Percentiles rank a stretch among this genome's conserved stretches.
These are phyloP conservation scores for Augiades crinisus DNA, from an alignment of 2,888 invertebrate species.

Conservation along the genomic window DNA sequence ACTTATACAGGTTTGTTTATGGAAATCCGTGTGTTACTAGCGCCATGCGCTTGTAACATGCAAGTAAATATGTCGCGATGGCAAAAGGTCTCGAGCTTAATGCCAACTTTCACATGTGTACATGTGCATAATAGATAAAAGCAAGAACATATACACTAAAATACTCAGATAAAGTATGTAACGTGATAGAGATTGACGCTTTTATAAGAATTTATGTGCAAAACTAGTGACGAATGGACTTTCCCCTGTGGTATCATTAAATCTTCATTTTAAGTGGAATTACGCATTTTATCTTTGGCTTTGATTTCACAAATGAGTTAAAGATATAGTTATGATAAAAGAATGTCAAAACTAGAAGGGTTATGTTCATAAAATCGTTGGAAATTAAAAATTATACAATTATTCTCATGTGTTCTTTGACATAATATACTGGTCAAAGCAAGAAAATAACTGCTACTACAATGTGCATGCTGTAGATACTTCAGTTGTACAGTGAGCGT, in stretches of 20 bases:
- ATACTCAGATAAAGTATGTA: constrained; percentile 8
- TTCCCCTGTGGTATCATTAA: constrained; percentile 7
- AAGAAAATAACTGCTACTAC: constrained; percentile 1
- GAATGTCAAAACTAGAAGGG: too few relatives aligned
- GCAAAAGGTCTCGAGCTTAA: constrained; percentile 17
- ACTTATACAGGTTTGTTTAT: constrained; percentile 4
- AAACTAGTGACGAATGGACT: constrained; percentile 13
- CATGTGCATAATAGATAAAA: constrained; percentile 2
- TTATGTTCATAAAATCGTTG: too few relatives aligned
- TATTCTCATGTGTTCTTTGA: constrained; percentile 7
- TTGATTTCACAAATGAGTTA: constrained; percentile 4
- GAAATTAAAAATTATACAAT: too few relatives aligned
- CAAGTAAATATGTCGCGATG: constrained; percentile 12
- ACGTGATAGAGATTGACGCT: constrained; percentile 10
- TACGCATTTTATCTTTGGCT: neutral
- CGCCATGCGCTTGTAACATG: constrained; percentile 18
- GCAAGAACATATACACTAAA: constrained; percentile 5
- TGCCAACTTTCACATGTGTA: constrained; percentile 19
- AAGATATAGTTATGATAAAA: neutral
- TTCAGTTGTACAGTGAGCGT: neutral
- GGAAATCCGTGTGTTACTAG: constrained; percentile 9
- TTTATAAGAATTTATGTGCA: constrained; percentile 14
- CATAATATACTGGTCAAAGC: constrained; percentile 11
- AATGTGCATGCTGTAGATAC: constrained; percentile 2
- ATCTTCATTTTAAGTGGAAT: constrained; percentile 5